A percentile compares a stretch with the other conserved stretches of the same genome.
phyloP scores from a whole-genome alignment of 2,113 vertebrate genomes.

The Galbula dea region DNA sequence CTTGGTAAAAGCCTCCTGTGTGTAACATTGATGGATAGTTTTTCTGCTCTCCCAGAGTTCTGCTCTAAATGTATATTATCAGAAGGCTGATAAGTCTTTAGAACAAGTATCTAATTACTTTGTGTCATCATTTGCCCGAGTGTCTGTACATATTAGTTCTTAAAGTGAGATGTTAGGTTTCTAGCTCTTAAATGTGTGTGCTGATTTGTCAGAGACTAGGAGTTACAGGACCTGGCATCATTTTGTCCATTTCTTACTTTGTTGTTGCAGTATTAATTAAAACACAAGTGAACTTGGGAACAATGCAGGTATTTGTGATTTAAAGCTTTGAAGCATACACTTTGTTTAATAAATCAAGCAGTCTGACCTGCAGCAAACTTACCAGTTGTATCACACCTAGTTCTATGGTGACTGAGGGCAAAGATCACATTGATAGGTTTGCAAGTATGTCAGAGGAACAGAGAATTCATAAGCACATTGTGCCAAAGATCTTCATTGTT shows the following conservation, averaged over 20 bases:
- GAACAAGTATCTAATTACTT: background rate
- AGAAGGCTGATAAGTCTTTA: background rate
- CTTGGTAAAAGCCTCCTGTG: constrained; percentile 81
- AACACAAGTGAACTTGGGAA: background rate
- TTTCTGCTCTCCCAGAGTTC: background rate
- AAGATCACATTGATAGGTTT: background rate
- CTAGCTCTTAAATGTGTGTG: background rate
- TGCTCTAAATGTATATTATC: background rate
- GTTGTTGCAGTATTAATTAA: background rate
- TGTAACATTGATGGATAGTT: background rate
- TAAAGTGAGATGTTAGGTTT: background rate
- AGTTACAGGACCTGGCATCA: background rate
- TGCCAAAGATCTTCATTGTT: background rate
- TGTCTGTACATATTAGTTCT: background rate
- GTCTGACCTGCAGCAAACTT: background rate
- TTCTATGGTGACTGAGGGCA: background rate
- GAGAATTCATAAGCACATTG: background rate
- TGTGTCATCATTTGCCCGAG: background rate
- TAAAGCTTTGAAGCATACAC: background rate
- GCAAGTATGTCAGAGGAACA: background rate
- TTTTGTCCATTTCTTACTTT: background rate
- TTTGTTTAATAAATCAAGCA: background rate
- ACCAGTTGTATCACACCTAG: background rate
- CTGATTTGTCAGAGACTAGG: background rate
- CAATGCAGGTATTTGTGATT: background rate